Base-by-base conservation (phyloP, 1,140 invertebrate genomes). In the Temnothorax nylanderi region DNA sequence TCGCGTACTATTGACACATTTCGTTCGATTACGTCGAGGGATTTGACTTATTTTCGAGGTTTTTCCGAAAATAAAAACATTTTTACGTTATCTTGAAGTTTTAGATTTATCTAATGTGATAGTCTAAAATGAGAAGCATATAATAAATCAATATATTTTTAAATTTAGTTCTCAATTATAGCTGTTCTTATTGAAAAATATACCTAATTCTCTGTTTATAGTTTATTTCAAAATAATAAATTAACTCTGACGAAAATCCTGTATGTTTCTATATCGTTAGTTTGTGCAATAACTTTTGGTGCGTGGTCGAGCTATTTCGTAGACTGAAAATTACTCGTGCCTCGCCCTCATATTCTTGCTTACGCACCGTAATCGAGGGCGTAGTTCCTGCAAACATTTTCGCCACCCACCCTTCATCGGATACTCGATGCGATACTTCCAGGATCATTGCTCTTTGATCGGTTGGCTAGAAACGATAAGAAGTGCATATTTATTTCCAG, bases 401-500 rank as follows among this genome's bases (percentile, higher is more conserved):
- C 72, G 26, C 54, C 41, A 47, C 18, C 37, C 80, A 49, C 44
- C 54, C 54, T 75, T 71, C 77, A 65, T 81, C 64, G 37, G 41
- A 49, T 37, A 37, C 75, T 26, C 76, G 49, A 81, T 58, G 41
- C 47, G 75, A 86, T 81, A 47, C 77, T 69, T 65, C 56, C 49
- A 81, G 47, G 76, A 90, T 90, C 89, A 87, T 76, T 85, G 87
- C 67, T 86, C 74, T n/a, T 58, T 71, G 90, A 91, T 91, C 90
- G 90, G 82, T 71, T 81, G 74, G 74, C 58, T 37, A 81, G 77
- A 85, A 88, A 91, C 90, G 90, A 91, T 91, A 91, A 91, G 89
- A 64, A 86, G 90, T 87, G 86, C 89, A 88, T 92, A 92, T 95
- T 95, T 94, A 95, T 95, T 93, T 94, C 91, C 91, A 90, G 90